Evolutionary conservation across 2,113 vertebrate genomes (phyloP), one percentile per base, ranked within the genome.

Genomic region (Chionomys nivalis): DNA sequence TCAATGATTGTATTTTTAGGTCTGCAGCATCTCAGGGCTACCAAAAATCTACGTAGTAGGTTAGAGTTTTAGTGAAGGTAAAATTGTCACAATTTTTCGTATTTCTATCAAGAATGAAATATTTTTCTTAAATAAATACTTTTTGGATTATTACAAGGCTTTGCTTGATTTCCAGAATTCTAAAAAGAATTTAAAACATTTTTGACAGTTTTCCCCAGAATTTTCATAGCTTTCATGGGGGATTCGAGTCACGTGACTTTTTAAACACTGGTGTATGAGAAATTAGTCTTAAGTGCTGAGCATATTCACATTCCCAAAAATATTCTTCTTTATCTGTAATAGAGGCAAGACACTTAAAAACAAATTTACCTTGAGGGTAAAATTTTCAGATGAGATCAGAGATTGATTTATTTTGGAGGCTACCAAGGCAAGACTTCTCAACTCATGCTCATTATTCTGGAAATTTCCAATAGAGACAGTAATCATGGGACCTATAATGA

Each of bases 261-360:
- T 90, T 82, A 65, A 31, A 75, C 11, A 78, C 24, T 23, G 24
- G 49, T 82, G 68, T 75, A 19, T 12, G 42, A 76, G 55, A 93
- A 94, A 81, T 94, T 10, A 85, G 66, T 89, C 26, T 26, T n/a
- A n/a, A 4, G 10, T 68, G 26, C 17, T 91, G 10, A 17, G 2
- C 55, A 83, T 70, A 76, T 94, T 91, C 21, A 55, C 55, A 76
- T 83, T 94, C 58, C 28, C 90, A 77, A 77, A 94, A 93, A 75
- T 94, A 95, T 28, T 68, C 44, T 94, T 94, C 11, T 94, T 86
- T 79, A 24, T 87, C 75, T 61, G 61, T 12, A 39, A 63, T 21
- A 78, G 5, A 70, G 47, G 26, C 87, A 68, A 73, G 23, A 93
- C 75, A 91, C 44, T 55, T 85, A 2, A 47, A 89, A 79, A 81